Evolutionary conservation across 30 jellyfish, hydroid and myxozoan species (phyloP).

Genomic region (Aurelia aurita complex sp. Pacific): DNA sequence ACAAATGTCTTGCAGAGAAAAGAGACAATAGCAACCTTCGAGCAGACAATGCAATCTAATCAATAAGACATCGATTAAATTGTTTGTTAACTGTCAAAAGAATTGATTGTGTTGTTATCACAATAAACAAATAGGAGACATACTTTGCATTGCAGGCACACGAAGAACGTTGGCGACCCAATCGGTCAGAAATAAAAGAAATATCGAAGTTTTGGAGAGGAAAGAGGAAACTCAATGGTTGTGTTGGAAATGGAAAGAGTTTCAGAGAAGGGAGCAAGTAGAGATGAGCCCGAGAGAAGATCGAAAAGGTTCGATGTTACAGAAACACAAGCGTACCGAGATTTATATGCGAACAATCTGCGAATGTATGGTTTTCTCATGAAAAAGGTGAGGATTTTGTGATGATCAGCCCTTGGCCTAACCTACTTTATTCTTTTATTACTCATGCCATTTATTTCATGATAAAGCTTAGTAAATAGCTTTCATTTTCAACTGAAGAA

Average conservation of each 20-base stretch:
- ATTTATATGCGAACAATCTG: slow-evolving; percentile 83
- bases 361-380: slow-evolving; percentile 82
- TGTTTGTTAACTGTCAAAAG: slow-evolving; percentile 7
- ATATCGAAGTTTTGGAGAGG: neutral
- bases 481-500: too few relatives aligned
- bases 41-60: slow-evolving; percentile 8
- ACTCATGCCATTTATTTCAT: too few relatives aligned
- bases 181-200: too few relatives aligned
- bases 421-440: neutral
- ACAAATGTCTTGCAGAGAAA: neutral
- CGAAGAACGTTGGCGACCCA: too few relatives aligned
- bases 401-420: neutral
- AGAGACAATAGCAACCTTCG: neutral
- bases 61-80: neutral
- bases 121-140: slow-evolving; percentile 20
- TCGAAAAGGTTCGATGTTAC: slow-evolving; percentile 76
- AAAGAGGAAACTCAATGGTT: neutral
- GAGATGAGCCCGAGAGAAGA: neutral
- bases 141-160: neutral
- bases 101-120: slow-evolving; percentile 32
- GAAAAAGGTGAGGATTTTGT: slow-evolving; percentile 62
- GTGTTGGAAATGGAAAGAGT: too few relatives aligned
- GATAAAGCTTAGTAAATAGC: too few relatives aligned
- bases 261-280: neutral
- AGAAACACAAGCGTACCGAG: slow-evolving; percentile 73